Conservation (phyloP, 2,113 vertebrate genomes). For the Heteronetta atricapilla region DNA sequence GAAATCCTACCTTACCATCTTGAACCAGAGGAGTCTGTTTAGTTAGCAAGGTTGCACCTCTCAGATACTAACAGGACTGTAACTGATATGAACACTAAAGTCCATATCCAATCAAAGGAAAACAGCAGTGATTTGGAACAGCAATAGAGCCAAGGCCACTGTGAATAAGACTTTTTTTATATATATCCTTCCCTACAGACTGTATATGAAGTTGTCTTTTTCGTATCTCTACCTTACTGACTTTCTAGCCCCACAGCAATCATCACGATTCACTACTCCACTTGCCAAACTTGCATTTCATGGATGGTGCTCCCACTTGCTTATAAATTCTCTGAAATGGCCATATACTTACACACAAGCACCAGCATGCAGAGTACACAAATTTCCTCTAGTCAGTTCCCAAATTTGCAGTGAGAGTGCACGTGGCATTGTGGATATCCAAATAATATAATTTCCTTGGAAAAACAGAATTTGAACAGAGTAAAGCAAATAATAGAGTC, state of each 20-base stretch:
- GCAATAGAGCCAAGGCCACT: not conserved
- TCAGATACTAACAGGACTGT: conserved; percentile 52
- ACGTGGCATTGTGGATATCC: not conserved
- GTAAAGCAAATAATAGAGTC: not conserved
- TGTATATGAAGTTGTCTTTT: not conserved
- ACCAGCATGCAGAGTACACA: not conserved
- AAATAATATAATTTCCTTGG: not conserved
- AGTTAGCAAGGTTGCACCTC: conserved; percentile 72
- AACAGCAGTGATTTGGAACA: conserved; percentile 66
- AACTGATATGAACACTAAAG: conserved; percentile 68
- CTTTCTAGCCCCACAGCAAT: not conserved
- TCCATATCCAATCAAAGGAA: conserved; percentile 63
- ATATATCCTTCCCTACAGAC: not conserved
- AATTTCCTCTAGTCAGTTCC: not conserved
- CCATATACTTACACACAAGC: not conserved
- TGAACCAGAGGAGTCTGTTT: conserved; percentile 75
- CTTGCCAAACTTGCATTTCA: not conserved
- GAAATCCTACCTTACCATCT: conserved; percentile 68
- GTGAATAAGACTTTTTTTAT: not conserved
- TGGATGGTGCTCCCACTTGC: not conserved
- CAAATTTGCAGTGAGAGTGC: not conserved
- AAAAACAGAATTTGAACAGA: not conserved
- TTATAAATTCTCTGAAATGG: not conserved
- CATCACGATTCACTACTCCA: not conserved
- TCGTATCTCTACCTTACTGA: not conserved